Evolutionary conservation across 64 coral and sea anemone species (phyloP).

Genomic region (Stichodactyla helianthus): DNA sequence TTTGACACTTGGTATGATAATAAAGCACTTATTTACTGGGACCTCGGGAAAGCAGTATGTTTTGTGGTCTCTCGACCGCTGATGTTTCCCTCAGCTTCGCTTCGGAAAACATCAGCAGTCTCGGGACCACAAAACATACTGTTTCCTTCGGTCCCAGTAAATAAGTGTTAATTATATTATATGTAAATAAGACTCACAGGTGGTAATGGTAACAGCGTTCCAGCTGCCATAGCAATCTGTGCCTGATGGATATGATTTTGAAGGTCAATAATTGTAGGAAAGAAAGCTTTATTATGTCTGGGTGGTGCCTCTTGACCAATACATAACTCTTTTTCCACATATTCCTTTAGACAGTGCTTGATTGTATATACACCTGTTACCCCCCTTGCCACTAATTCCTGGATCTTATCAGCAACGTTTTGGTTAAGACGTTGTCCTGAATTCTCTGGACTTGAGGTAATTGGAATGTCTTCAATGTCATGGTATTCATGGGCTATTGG

Average conservation of each 20-base stretch:
- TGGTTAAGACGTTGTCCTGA: constrained; percentile 72
- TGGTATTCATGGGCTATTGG: constrained; percentile 95
- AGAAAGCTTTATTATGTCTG: constrained; percentile 90
- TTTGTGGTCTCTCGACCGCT: too few species aligned
- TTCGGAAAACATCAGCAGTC: too few species aligned
- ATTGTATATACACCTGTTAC: constrained; percentile 86
- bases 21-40: too few species aligned
- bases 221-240: constrained; percentile 79
- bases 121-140: too few species aligned
- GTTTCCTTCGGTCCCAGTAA: too few species aligned
- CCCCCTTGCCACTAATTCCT: constrained; percentile 89
- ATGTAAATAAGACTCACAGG: constrained; percentile 52
- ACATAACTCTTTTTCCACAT: constrained; percentile 89
- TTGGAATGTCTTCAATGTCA: constrained; percentile 72
- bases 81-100: too few species aligned
- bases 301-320: constrained; percentile 57
- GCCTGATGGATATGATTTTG: constrained; percentile 98
- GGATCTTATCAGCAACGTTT: constrained; percentile 78
- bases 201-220: constrained; percentile 72
- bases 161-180: too few species aligned
- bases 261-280: constrained; percentile 94
- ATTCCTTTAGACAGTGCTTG: constrained; percentile 90
- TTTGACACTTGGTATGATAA: too few species aligned
- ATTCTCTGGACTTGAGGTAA: constrained; percentile 23
- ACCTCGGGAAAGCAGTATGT: too few species aligned